A percentile compares a stretch with the other conserved stretches of the same genome.
Conservation (phyloP, 92 coral and sea anemone genomes). For the Epizoanthus ramosus region DNA sequence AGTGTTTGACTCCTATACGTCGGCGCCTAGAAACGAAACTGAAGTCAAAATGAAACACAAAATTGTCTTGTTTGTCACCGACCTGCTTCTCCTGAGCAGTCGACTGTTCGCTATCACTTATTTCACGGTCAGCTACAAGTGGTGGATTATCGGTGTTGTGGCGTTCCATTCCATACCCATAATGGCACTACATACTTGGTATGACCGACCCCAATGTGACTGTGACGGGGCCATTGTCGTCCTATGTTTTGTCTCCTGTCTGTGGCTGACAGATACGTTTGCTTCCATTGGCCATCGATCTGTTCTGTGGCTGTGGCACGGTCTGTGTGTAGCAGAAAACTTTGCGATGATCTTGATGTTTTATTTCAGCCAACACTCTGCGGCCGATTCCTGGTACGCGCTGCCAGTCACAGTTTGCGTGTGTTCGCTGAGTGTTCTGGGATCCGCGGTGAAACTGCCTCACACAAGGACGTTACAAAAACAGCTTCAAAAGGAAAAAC, state of each 20-base stretch:
- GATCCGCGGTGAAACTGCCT: background rate
- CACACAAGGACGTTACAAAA: too few relatives aligned
- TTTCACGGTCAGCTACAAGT: background rate
- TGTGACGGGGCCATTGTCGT: too few relatives aligned
- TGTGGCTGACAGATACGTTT: too few relatives aligned
- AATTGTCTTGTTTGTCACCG: background rate
- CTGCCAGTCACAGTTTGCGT: background rate
- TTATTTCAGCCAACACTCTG: background rate
- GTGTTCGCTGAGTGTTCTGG: slow-evolving; percentile 1
- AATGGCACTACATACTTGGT: background rate
- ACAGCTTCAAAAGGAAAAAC: too few relatives aligned
- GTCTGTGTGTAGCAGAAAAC: slow-evolving; percentile 28
- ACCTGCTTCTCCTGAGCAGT: slow-evolving; percentile 14
- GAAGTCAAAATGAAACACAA: slow-evolving; percentile 1
- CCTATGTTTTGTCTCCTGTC: too few relatives aligned
- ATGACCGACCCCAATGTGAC: too few relatives aligned
- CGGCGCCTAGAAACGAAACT: background rate
- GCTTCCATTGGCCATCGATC: too few relatives aligned
- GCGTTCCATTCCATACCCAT: background rate
- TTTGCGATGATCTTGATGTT: background rate
- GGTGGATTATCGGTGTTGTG: background rate
- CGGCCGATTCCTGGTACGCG: too few relatives aligned
- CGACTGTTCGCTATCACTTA: slow-evolving; percentile 31
- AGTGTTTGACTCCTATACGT: background rate
- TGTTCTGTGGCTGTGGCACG: slow-evolving; percentile 17